Evolutionary conservation across 2,888 invertebrate genomes (phyloP).

Genomic region (Troides oblongomaculatus): DNA sequence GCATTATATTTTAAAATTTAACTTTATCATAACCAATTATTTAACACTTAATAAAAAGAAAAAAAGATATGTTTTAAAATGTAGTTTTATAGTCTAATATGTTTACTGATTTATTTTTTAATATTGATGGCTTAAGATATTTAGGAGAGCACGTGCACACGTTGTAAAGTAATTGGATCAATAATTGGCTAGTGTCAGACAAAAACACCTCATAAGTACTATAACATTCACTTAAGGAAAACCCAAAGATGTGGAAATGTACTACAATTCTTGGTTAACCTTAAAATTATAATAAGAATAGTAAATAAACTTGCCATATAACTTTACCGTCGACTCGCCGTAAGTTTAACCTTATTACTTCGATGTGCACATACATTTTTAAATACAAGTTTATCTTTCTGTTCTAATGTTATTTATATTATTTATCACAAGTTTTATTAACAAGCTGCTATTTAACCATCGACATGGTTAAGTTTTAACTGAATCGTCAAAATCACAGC

Average conservation of each 20-base stretch:
- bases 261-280: not conserved
- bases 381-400: not conserved
- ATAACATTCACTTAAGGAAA: slow-evolving; percentile 14
- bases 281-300: slow-evolving; percentile 4
- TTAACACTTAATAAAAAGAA: no score
- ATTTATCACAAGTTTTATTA: no score
- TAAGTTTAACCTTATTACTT: not conserved
- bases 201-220: slow-evolving; percentile 2
- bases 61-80: no score
- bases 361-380: not conserved
- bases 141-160: not conserved
- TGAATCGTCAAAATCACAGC: not conserved
- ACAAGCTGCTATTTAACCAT: not conserved
- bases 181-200: not conserved
- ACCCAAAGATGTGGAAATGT: slow-evolving; percentile 8
- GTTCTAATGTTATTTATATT: no score
- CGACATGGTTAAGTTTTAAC: not conserved
- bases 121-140: not conserved
- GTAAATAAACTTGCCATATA: not conserved
- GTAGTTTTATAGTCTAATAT: no score
- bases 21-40: no score
- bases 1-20: no score
- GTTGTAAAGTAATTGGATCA: not conserved
- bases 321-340: not conserved
- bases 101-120: not conserved